Evolutionary conservation across 2,888 invertebrate species (phyloP).

Genomic region (Plebejus anna): DNA sequence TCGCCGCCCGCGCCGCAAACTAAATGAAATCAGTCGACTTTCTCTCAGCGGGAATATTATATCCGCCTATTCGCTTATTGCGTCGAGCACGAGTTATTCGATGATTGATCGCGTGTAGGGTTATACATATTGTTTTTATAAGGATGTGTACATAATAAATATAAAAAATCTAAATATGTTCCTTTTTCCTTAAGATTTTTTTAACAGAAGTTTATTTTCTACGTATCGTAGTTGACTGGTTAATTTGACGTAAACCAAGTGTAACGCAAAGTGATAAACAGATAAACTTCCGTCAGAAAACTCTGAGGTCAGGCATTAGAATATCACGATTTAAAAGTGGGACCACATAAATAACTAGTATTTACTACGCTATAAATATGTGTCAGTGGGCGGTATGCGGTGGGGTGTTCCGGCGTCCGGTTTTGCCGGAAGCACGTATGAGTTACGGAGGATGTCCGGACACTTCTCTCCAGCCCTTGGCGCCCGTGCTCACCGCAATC

Average conservation of each 20-base stretch:
- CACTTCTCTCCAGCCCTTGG: slow-evolving; percentile 33
- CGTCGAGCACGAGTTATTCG: neutral
- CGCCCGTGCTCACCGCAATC: neutral
- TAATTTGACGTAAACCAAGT: too few relatives aligned
- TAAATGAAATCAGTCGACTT: slow-evolving; percentile 32
- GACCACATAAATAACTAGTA: neutral
- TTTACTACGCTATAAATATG: slow-evolving; percentile 29
- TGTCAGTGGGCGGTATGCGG: slow-evolving; percentile 53
- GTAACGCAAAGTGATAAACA: too few relatives aligned
- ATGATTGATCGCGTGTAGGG: neutral
- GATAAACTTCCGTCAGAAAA: too few relatives aligned
- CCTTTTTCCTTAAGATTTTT: too few relatives aligned
- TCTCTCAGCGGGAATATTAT: slow-evolving; percentile 22
- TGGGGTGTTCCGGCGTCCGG: slow-evolving; percentile 52
- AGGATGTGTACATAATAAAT: neutral
- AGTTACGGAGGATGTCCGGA: slow-evolving; percentile 67
- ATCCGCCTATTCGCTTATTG: slow-evolving; percentile 19
- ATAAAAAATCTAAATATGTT: too few relatives aligned
- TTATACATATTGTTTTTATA: neutral
- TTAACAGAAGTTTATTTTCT: too few relatives aligned
- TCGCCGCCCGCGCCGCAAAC: slow-evolving; percentile 29
- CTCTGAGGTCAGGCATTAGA: neutral
- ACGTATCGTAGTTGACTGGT: too few relatives aligned
- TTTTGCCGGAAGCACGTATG: slow-evolving; percentile 71
- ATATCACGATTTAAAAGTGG: neutral